Conservation (phyloP, 2,888 invertebrate genomes). For the Lepidochrysops patricia region DNA sequence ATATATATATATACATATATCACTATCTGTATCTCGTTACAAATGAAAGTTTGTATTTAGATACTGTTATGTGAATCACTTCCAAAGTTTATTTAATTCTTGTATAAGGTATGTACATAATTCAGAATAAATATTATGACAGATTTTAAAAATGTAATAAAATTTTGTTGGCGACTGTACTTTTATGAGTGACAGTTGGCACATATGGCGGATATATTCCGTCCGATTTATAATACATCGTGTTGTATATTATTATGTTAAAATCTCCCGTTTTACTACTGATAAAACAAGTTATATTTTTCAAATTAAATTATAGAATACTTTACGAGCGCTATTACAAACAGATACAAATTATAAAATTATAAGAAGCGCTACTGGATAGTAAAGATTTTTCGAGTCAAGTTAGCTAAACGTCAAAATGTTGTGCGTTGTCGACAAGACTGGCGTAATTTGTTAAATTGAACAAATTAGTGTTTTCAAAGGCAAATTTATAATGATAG, state of each 20-base stretch:
- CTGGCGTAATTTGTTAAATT: conserved; percentile 62
- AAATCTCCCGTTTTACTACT: background rate
- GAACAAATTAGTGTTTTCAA: conserved; percentile 52
- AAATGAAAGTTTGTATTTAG: no score
- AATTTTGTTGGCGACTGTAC: conserved; percentile 6
- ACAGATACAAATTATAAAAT: background rate
- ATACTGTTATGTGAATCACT: no score
- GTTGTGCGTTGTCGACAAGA: conserved; percentile 62
- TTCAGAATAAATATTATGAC: no score
- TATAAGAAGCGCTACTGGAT: conserved; percentile 26
- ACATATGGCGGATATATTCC: conserved; percentile 6
- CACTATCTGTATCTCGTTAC: no score
- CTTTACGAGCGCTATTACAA: background rate
- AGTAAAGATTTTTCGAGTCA: conserved; percentile 31
- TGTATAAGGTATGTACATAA: no score
- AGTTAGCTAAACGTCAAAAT: conserved; percentile 65
- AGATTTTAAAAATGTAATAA: background rate
- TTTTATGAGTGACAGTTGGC: background rate
- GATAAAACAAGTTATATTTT: background rate
- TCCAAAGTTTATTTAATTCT: no score
- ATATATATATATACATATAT: no score
- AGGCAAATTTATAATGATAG: conserved; percentile 41
- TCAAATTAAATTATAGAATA: background rate
- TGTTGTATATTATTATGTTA: background rate
- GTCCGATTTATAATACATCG: background rate